Base-by-base conservation (phyloP, 2,113 vertebrate genomes). In the Cettia cetti region DNA sequence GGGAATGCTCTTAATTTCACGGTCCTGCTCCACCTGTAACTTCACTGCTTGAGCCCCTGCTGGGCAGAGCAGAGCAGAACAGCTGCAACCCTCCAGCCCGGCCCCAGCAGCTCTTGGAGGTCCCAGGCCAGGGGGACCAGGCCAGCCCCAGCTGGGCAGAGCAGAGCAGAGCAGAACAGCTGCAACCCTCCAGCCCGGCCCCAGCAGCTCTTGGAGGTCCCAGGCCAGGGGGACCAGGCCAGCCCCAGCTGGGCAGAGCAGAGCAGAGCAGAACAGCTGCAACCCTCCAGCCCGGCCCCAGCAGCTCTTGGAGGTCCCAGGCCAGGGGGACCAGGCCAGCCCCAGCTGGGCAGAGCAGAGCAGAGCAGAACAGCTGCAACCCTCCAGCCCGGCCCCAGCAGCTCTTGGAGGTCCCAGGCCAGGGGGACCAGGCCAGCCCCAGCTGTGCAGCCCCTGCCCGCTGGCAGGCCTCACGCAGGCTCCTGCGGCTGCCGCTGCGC, bases 111-210 rank as follows among this genome's bases (percentile, higher is more conserved):
- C 28, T 10, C 50, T 3, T 4, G 6, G 37, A 47, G 61, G n/a
- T 4, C 7, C 4, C 49, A 15, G 0, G 0, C 52, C 13, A 19
- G 65, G 44, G 59, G 31, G 23, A 47, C 2, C 15, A 0, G 40
- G 6, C 10, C 4, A 40, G 74, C 8, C 47, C 64, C 10, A 7
- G 61, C 56, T 7, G 54, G 59, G 70, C 80, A 21, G 45, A 39
- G 54, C 39, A 33, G n/a, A n/a, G n/a, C n/a, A n/a, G n/a, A n/a
- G n/a, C n/a, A n/a, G n/a, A n/a, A n/a, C n/a, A n/a, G 82, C 64
- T 47, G 65, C 81, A 20, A 1, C 33, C 75, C 31, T 47, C 3
- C 90, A 76, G 40, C 61, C 30, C 63, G 20, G 15, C 31, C 11
- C 39, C 78, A 72, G 61, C 70, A 53, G 6, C 28, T 10, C 50